These are phyloP conservation scores for Scaptomyza reducta DNA, from an alignment of 2,888 invertebrate species.

Conservation along the genomic window DNA sequence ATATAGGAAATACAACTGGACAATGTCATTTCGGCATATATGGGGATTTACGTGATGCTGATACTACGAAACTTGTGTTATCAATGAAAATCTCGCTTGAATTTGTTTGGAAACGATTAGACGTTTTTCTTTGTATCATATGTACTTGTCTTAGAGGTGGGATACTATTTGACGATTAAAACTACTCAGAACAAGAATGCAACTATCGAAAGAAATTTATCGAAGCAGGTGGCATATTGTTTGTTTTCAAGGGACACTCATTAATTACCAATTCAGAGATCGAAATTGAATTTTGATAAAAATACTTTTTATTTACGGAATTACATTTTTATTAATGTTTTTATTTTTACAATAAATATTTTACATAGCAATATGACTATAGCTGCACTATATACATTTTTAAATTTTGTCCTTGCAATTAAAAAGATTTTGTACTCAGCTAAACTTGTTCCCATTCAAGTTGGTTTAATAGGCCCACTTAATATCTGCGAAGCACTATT, in stretches of 20 bases:
- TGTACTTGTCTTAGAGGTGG: conserved; percentile 26
- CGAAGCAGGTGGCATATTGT: background rate
- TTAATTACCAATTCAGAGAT: background rate
- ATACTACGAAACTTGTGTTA: background rate
- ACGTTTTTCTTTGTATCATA: conserved; percentile 19
- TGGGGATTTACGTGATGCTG: background rate
- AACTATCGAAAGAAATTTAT: conserved; percentile 30
- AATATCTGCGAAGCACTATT: background rate
- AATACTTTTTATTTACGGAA: background rate
- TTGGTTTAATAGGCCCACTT: background rate
- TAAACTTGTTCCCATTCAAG: background rate
- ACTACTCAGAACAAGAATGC: background rate
- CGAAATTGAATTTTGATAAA: background rate
- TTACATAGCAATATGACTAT: background rate
- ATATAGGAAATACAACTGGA: conserved; percentile 29
- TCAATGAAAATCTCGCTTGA: background rate
- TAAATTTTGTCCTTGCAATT: background rate
- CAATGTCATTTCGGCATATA: conserved; percentile 39
- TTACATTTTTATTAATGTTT: background rate
- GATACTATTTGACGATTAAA: conserved; percentile 12
- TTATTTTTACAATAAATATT: background rate
- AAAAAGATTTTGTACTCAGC: background rate
- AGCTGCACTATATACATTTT: background rate
- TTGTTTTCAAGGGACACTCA: background rate
- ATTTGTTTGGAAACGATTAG: background rate